These are phyloP conservation scores for Zeuzera pyrina DNA, from an alignment of 2,888 invertebrate genomes.

Conservation along the genomic window DNA sequence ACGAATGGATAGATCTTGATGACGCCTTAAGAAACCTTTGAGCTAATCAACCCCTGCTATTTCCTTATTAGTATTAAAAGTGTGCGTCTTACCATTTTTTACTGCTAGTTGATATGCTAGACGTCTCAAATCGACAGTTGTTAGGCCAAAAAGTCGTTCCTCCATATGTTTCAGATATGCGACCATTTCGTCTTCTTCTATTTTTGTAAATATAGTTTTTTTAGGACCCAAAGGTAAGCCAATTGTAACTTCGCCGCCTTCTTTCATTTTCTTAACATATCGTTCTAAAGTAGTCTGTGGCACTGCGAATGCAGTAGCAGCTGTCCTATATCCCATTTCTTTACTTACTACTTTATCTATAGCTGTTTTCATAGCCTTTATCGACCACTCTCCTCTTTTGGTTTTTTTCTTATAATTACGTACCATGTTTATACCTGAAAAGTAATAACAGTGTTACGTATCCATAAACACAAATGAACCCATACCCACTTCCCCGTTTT, in stretches of 20 bases:
- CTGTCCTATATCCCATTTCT: conserved; percentile 8
- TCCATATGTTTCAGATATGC: conserved; percentile 18
- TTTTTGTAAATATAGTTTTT: conserved; percentile 10
- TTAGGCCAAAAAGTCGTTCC: conserved; percentile 17
- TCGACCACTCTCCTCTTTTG: conserved; percentile 7
- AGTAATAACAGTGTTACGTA: too few relatives aligned
- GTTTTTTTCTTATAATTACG: conserved; percentile 1
- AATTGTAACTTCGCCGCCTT: conserved; percentile 9
- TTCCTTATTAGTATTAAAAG: conserved; percentile 13
- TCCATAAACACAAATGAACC: too few relatives aligned
- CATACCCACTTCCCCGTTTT: too few relatives aligned
- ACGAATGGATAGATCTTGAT: conserved; percentile 13
- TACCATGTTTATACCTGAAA: conserved; percentile 1
- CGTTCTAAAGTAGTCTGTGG: conserved; percentile 6
- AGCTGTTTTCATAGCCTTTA: conserved; percentile 11
- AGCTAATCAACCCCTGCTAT: conserved; percentile 16
- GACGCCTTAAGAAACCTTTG: conserved; percentile 14
- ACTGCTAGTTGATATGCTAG: conserved; percentile 18
- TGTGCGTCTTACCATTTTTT: conserved; percentile 16
- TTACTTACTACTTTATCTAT: conserved; percentile 11
- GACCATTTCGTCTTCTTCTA: conserved; percentile 18
- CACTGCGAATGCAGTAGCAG: conserved; percentile 5
- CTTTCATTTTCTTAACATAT: conserved; percentile 9
- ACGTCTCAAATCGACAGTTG: conserved; percentile 11
- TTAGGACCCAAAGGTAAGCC: conserved; percentile 6